Evolutionary conservation across 2,888 invertebrate genomes (phyloP).

Genomic region (Cantharis lateralis): DNA sequence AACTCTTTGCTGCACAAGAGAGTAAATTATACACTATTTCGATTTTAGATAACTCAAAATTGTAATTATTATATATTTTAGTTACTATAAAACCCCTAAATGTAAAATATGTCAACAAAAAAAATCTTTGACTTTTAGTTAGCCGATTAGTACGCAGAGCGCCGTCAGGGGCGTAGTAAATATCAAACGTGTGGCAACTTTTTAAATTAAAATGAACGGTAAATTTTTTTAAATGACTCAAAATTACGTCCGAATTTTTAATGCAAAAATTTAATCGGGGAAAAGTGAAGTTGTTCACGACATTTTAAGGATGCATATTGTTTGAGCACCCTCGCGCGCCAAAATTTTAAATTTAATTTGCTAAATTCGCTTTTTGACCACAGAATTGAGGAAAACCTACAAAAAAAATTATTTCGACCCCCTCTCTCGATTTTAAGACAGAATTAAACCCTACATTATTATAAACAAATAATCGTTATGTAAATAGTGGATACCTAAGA

Average conservation of each 20-base stretch:
- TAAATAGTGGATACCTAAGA: no score
- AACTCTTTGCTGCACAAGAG: conserved; percentile 21
- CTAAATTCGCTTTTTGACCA: background rate
- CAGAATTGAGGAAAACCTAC: background rate
- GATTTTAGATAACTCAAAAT: conserved; percentile 34
- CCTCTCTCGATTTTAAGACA: background rate
- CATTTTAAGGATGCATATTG: background rate
- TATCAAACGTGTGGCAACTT: background rate
- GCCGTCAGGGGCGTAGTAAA: background rate
- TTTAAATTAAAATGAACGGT: background rate
- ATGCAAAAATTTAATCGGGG: background rate
- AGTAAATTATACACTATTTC: conserved; percentile 28
- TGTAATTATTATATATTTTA: conserved; percentile 12
- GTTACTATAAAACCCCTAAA: conserved; percentile 25
- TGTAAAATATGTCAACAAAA: conserved; percentile 24
- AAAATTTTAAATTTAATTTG: background rate
- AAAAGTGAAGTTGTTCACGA: background rate
- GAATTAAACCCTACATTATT: background rate
- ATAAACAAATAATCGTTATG: background rate
- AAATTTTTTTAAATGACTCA: background rate
- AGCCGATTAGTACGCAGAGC: background rate
- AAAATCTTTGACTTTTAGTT: conserved; percentile 23
- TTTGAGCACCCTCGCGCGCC: background rate
- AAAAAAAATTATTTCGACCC: background rate
- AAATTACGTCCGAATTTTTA: background rate